Percentiles rank a stretch among this genome's conserved stretches.
Conservation (phyloP, 1,140 invertebrate genomes). For the Halictus rubicundus region DNA sequence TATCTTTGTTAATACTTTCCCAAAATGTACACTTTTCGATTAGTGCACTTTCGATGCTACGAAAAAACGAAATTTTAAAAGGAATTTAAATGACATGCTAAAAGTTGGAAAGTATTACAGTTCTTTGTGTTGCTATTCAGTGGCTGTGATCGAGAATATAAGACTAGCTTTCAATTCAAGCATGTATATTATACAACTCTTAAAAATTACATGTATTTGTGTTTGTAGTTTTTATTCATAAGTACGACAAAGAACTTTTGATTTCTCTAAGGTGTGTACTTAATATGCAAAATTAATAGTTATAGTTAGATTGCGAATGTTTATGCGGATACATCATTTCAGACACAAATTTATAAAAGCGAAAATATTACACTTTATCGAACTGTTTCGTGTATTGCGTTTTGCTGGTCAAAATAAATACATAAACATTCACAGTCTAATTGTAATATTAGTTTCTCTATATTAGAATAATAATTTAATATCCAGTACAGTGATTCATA, state of each 20-base stretch:
- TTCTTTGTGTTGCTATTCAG: slow-evolving; percentile 58
- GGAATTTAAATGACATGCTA: slow-evolving; percentile 10
- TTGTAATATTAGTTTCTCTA: slow-evolving; percentile 6
- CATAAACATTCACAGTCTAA: not conserved
- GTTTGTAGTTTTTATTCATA: slow-evolving; percentile 36
- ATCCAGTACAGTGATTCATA: not conserved
- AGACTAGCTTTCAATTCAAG: slow-evolving; percentile 64
- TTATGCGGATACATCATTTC: too few relatives aligned
- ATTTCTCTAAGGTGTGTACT: slow-evolving; percentile 48
- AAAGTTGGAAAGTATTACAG: slow-evolving; percentile 31
- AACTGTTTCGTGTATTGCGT: too few relatives aligned
- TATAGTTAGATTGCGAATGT: not conserved
- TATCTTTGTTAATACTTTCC: not conserved
- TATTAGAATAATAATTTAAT: slow-evolving; percentile 5
- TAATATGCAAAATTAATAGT: slow-evolving; percentile 49
- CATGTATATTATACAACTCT: slow-evolving; percentile 48
- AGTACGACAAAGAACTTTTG: slow-evolving; percentile 34
- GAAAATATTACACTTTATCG: too few relatives aligned
- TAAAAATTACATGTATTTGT: slow-evolving; percentile 28
- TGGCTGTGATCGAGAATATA: slow-evolving; percentile 67
- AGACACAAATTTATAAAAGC: too few relatives aligned
- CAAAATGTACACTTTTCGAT: not conserved
- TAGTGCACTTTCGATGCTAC: too few relatives aligned
- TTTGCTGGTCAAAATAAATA: too few relatives aligned
- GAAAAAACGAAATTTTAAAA: slow-evolving; percentile 13